A percentile compares a stretch with the other conserved stretches of the same genome.
Conservation (phyloP, 1,140 invertebrate species). For the Aphis craccivora region DNA sequence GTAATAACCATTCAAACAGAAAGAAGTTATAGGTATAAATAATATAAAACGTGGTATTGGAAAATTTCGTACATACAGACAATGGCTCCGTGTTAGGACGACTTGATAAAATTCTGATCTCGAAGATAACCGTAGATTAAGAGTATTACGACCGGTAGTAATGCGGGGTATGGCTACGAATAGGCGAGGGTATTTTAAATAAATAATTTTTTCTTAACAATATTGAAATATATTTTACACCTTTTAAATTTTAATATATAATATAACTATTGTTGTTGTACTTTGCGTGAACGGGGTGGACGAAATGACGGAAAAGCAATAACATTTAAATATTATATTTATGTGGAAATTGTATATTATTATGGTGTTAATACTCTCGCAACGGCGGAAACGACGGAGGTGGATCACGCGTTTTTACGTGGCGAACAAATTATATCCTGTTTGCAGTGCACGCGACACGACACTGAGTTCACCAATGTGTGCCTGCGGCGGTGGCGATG, state of each 20-base stretch:
- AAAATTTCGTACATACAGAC: neutral
- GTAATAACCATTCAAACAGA: neutral
- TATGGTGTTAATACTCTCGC: neutral
- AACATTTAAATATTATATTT: neutral
- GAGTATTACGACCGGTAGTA: neutral
- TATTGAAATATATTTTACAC: too few species aligned
- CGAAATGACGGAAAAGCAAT: neutral
- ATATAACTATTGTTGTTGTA: neutral
- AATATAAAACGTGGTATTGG: neutral
- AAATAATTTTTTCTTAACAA: neutral
- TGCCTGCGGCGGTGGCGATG: neutral
- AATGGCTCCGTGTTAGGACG: neutral
- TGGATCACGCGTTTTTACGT: neutral
- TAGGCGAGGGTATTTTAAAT: neutral
- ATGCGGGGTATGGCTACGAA: neutral
- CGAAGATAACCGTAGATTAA: neutral
- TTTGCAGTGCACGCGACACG: conserved; percentile 41
- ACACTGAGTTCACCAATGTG: conserved; percentile 35
- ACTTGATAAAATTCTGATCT: neutral
- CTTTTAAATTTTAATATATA: neutral
- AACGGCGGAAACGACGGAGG: too few species aligned
- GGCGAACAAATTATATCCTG: neutral
- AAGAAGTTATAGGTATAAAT: neutral
- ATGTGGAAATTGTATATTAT: neutral
- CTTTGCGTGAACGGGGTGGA: neutral